phyloP scores from a whole-genome alignment of 2,797 vertebrate species.

The Poecilia velifera region DNA sequence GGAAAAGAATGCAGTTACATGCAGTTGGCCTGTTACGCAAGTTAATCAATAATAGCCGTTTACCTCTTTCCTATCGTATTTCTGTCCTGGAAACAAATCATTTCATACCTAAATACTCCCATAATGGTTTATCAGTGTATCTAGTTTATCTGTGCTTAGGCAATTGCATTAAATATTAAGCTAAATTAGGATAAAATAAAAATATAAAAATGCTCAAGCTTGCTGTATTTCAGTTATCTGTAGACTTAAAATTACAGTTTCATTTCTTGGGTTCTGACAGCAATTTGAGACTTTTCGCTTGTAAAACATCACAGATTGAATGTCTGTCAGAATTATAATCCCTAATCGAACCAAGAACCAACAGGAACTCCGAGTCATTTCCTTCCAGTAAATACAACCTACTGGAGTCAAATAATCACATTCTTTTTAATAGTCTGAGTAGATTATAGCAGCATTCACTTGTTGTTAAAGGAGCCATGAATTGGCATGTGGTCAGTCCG shows the following conservation, averaged over 20 bases:
- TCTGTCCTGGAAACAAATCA: background rate
- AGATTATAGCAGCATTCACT: background rate
- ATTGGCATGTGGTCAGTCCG: background rate
- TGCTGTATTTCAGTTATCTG: background rate
- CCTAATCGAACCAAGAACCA: background rate
- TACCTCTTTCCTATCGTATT: background rate
- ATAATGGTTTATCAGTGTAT: background rate
- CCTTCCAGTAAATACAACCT: background rate
- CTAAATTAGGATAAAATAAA: background rate
- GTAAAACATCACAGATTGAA: background rate
- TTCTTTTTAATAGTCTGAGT: background rate
- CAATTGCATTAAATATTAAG: background rate
- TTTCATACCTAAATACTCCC: background rate
- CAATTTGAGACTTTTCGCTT: background rate
- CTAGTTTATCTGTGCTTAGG: background rate
- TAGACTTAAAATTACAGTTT: background rate
- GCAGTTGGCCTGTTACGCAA: background rate
- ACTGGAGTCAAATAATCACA: background rate
- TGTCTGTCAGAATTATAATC: background rate
- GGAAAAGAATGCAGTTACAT: background rate
- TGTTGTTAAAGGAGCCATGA: background rate
- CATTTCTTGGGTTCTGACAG: background rate
- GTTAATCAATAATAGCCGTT: background rate
- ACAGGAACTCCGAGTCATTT: background rate
- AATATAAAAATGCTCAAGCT: background rate